phyloP scores from a whole-genome alignment of 2,113 vertebrate genomes.

The Sinosuthora webbiana region DNA sequence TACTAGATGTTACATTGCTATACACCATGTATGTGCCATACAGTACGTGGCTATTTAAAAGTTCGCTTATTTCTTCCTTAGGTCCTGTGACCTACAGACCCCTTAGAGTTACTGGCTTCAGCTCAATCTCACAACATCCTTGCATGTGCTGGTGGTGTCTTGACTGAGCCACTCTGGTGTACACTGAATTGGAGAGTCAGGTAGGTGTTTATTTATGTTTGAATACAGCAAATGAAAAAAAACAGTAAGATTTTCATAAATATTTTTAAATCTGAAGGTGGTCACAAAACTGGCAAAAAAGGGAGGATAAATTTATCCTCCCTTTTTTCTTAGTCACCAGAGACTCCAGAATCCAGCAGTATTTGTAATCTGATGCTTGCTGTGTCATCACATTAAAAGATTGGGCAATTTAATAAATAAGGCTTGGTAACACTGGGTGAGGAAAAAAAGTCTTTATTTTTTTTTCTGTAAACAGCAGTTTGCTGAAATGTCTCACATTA shows the following conservation, averaged over 20 bases:
- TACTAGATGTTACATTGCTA: neutral
- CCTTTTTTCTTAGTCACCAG: neutral
- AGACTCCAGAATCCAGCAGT: neutral
- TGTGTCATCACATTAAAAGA: neutral
- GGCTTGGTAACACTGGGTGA: neutral
- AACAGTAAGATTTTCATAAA: no score
- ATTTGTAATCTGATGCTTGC: neutral
- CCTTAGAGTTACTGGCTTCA: neutral
- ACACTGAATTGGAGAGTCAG: neutral
- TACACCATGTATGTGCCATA: neutral
- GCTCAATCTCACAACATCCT: neutral
- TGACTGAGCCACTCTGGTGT: rapidly evolving
- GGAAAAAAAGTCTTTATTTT: neutral
- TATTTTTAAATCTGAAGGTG: neutral
- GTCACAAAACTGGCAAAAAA: neutral
- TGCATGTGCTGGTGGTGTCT: neutral
- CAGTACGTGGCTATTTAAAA: neutral
- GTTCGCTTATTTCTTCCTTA: neutral
- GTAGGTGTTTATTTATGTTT: neutral
- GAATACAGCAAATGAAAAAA: neutral
- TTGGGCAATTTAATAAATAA: neutral
- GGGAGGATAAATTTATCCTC: neutral
- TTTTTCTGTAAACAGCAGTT: neutral
- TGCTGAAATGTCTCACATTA: neutral
- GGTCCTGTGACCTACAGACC: neutral